Conservation (phyloP, 2,113 vertebrate species). For the Phylloscopus trochilus region DNA sequence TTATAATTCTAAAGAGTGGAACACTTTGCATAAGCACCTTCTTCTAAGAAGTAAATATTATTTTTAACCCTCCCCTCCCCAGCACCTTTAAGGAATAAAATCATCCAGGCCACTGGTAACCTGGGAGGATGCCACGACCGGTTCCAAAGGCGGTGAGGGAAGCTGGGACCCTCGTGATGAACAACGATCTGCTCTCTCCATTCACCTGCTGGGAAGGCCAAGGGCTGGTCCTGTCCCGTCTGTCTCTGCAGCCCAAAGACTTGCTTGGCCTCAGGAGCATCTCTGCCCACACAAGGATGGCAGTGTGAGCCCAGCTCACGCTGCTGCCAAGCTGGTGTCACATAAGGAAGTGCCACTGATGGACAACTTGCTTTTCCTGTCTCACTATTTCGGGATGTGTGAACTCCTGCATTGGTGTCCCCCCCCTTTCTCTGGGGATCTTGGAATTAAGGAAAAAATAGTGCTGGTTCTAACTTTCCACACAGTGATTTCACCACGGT, state of each 20-base stretch:
- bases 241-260: background rate
- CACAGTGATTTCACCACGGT: conserved; percentile 43
- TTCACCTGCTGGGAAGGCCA: background rate
- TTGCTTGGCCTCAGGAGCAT: background rate
- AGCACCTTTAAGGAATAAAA: conserved; percentile 32
- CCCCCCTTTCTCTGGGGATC: conserved; percentile 3
- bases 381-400: background rate
- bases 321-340: background rate
- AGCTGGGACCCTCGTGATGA: background rate
- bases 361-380: conserved; percentile 30
- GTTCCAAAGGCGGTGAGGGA: background rate
- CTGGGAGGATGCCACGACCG: background rate
- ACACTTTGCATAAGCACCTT: conserved; percentile 58
- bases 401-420: background rate
- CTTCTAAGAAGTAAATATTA: conserved; percentile 45
- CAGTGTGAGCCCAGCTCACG: background rate
- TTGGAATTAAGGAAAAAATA: background rate
- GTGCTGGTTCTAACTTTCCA: background rate
- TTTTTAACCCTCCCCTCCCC: background rate
- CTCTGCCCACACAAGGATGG: background rate
- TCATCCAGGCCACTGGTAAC: background rate
- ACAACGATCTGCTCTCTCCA: background rate
- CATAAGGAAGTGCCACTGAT: conserved; percentile 12
- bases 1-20: conserved; percentile 24
- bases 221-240: background rate